phyloP scores from a whole-genome alignment of 2,797 vertebrate species.

The Dallia pectoralis region DNA sequence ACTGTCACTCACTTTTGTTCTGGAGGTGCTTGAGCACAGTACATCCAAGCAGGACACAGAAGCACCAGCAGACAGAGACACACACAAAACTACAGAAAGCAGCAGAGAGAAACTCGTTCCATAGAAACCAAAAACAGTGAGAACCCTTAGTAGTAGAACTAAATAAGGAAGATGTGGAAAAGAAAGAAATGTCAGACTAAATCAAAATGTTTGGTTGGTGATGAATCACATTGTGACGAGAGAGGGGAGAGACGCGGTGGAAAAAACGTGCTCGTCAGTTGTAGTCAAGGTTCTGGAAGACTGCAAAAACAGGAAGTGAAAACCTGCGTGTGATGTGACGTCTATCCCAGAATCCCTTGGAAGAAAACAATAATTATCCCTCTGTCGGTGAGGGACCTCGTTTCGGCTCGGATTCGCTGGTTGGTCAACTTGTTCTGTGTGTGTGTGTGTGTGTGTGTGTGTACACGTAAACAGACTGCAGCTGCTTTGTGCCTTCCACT shows the following conservation, averaged over 20 bases:
- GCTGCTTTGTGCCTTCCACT: neutral
- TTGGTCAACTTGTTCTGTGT: neutral
- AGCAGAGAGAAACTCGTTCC: neutral
- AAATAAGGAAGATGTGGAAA: neutral
- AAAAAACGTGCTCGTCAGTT: neutral
- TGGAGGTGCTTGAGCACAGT: neutral
- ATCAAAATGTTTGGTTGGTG: neutral
- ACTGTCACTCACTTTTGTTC: slow-evolving; percentile 39
- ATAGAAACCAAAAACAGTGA: slow-evolving; percentile 6
- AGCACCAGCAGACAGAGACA: neutral
- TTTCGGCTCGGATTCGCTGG: slow-evolving; percentile 41
- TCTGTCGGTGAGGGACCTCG: slow-evolving; percentile 55
- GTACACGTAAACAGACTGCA: neutral
- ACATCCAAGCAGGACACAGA: neutral
- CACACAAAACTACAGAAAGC: neutral
- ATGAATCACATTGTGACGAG: slow-evolving; percentile 40
- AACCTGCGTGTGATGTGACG: slow-evolving; percentile 40
- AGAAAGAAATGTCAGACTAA: neutral
- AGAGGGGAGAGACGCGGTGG: neutral
- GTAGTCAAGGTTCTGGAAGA: neutral
- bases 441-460: neutral
- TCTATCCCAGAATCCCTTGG: slow-evolving; percentile 58
- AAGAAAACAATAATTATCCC: slow-evolving; percentile 63
- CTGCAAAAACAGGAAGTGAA: neutral
- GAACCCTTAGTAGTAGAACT: neutral